Base-by-base conservation (phyloP, 2,888 invertebrate genomes). In the Dicyrtoma fusca region DNA sequence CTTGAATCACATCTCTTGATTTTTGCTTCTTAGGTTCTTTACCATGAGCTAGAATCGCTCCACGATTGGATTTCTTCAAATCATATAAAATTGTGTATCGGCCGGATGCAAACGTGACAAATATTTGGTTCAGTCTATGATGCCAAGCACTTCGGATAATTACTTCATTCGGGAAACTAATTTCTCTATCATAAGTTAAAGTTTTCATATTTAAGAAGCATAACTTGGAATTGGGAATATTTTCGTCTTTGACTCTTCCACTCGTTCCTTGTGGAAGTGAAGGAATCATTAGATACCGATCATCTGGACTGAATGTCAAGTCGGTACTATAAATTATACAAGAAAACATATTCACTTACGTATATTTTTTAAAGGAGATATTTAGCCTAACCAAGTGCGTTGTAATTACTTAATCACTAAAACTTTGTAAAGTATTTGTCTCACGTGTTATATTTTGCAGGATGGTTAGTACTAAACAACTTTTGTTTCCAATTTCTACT, bases 61-160 rank as follows among this genome's bases (percentile, higher is more conserved):
- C 98, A 4, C 96, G 87, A 72, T 93, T 86, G 82, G 96, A 97
- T 55, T 89, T 88, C 72, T 90, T 89, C 0, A 92, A 90, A 82
- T 97, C 97, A 81, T 97, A 99, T 82, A 91, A 95, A 69, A 95
- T 91, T 81, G 94, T 94, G 0, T 95, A 90, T 0, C 88, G 86
- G 0, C 98, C 98, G 82, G 95, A 93, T 0, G 95, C 95, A 79
- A 94, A 92, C 0, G 96, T 94, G 0, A 94, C 90, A 76, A 97
- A 92, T 53, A 99, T 89, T 83, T 99, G 99, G 83, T 99, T 98
- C n/a, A 99, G 84, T 83, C 95, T 94, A 0, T 98, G 93, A 85
- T 99, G 98, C 99, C 99, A 99, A 0, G 92, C 83, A 0, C 91
- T 89, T 82, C 96, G 92, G 0, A 98, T 92, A 0, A 95, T 89